These are phyloP conservation scores for Asobara japonica DNA, from an alignment of 1,140 invertebrate species.

Conservation along the genomic window DNA sequence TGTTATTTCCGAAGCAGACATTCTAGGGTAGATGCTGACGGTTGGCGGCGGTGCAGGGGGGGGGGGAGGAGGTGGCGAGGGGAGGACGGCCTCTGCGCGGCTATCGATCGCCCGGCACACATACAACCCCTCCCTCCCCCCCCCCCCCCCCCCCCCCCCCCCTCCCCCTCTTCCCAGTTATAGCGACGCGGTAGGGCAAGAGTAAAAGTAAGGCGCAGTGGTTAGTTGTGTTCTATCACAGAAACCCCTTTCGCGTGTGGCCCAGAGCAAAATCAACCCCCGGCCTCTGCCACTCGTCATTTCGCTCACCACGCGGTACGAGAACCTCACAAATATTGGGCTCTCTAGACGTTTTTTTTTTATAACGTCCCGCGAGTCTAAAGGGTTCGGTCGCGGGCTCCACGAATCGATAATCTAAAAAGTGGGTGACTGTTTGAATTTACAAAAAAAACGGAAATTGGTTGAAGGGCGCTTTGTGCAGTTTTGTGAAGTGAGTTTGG, in stretches of 20 bases:
- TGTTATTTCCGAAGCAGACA: neutral
- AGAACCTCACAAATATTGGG: neutral
- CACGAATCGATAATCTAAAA: too few relatives aligned
- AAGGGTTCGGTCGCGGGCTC: too few relatives aligned
- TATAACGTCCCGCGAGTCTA: neutral
- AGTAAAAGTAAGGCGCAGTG: constrained; percentile 15
- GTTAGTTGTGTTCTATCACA: neutral
- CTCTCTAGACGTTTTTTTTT: neutral
- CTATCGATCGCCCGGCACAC: constrained; percentile 10
- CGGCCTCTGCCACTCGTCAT: neutral
- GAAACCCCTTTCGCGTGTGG: neutral
- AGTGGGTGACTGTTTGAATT: too few relatives aligned
- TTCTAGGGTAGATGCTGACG: neutral
- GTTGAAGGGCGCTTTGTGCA: too few relatives aligned
- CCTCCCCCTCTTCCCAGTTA: neutral
- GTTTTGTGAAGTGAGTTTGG: too few relatives aligned
- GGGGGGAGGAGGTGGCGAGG: neutral
- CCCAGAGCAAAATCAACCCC: neutral
- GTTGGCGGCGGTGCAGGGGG: neutral
- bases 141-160: too few relatives aligned
- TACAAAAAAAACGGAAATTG: too few relatives aligned
- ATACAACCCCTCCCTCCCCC: neutral
- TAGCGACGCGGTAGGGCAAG: neutral
- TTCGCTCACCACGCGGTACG: neutral
- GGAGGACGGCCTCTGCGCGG: neutral